Evolutionary conservation across 2,113 vertebrate species (phyloP).

Genomic region (Osmerus mordax): DNA sequence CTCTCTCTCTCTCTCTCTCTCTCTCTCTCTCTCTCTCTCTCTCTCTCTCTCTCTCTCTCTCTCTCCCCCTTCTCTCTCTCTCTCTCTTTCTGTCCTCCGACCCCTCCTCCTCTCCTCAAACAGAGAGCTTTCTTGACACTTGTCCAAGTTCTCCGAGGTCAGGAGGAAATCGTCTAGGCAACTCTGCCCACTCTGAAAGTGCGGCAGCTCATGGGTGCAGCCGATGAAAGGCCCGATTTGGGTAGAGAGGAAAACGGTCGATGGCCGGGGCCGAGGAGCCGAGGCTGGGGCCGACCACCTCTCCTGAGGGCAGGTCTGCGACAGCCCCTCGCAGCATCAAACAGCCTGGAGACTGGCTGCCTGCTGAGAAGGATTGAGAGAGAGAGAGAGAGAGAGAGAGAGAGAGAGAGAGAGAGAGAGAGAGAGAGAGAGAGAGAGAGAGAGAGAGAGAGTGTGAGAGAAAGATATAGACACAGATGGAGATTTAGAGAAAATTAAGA

Average conservation of each 20-base stretch:
- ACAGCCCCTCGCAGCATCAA: slow-evolving; percentile 20
- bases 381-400: neutral
- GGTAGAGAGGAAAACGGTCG: slow-evolving; percentile 21
- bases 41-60: too few relatives aligned
- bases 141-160: slow-evolving; percentile 61
- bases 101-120: slow-evolving; percentile 23
- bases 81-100: slow-evolving; percentile 12
- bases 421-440: neutral
- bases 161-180: slow-evolving; percentile 52
- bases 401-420: too few relatives aligned
- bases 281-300: slow-evolving; percentile 12
- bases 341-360: slow-evolving; percentile 19
- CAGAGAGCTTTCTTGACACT: slow-evolving; percentile 57
- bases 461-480: neutral
- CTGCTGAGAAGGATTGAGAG: neutral
- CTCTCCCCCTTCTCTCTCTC: too few relatives aligned
- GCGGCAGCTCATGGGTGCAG: slow-evolving; percentile 46
- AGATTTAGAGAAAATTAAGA: slow-evolving; percentile 21
- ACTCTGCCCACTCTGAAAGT: slow-evolving; percentile 66
- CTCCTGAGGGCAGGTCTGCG: slow-evolving; percentile 12
- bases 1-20: neutral
- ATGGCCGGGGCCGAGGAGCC: neutral
- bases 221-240: slow-evolving; percentile 45
- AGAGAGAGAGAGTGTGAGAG: too few relatives aligned
- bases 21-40: neutral